Percentiles rank a stretch among this genome's conserved stretches.
phyloP scores from a whole-genome alignment of 2,113 vertebrate genomes.

The Triplophysa tibetana region DNA sequence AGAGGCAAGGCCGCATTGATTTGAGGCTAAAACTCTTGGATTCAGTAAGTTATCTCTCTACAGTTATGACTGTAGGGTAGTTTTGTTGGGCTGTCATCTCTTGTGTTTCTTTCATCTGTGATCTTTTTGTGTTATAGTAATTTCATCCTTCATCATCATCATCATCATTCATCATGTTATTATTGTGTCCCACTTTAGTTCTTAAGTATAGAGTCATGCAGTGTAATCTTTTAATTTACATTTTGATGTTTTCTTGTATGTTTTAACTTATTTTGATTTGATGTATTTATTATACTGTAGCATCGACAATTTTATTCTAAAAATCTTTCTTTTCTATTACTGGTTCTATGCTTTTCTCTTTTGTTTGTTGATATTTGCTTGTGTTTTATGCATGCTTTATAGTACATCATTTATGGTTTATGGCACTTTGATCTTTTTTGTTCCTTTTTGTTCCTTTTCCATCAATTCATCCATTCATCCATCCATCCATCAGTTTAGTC shows the following conservation, averaged over 20 bases:
- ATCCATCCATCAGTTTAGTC: not conserved
- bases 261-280: not conserved
- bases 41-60: not conserved
- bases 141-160: constrained; percentile 2
- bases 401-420: not conserved
- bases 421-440: not conserved
- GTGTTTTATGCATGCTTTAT: constrained; percentile 8
- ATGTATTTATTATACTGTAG: not conserved
- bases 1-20: not conserved
- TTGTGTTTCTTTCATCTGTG: constrained; percentile 30
- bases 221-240: constrained; percentile 31
- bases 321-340: constrained; percentile 20
- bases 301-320: constrained; percentile 9
- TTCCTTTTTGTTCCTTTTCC: constrained; percentile 1
- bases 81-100: constrained; percentile 16
- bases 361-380: not conserved
- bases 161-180: constrained; percentile 3
- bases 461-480: not conserved
- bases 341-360: constrained; percentile 8
- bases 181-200: constrained; percentile 24
- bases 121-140: not conserved
- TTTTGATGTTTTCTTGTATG: constrained; percentile 46
- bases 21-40: not conserved
- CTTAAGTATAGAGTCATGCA: not conserved
- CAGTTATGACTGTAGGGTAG: not conserved